These are phyloP conservation scores for Sarotherodon lohbergeri DNA, from an alignment of 2,113 vertebrate species.

Conservation along the genomic window DNA sequence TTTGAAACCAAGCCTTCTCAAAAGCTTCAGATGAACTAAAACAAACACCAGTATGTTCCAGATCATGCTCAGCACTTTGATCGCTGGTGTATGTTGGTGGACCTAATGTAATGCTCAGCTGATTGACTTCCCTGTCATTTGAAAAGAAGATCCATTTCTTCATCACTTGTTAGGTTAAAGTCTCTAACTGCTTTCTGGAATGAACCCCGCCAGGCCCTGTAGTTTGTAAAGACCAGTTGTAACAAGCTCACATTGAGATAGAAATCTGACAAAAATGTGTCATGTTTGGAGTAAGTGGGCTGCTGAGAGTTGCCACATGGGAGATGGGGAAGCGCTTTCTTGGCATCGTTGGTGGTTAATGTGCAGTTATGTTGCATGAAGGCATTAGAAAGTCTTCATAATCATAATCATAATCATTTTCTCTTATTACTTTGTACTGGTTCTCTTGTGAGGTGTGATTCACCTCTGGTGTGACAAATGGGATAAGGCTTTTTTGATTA, in stretches of 20 bases:
- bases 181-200: not conserved
- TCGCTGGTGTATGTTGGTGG: not conserved
- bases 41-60: not conserved
- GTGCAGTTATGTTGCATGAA: not conserved
- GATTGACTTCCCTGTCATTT: not conserved
- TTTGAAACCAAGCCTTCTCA: not conserved
- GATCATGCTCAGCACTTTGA: not conserved
- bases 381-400: not conserved
- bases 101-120: not conserved
- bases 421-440: not conserved
- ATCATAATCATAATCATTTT: not conserved
- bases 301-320: not conserved
- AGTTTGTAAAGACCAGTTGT: not conserved
- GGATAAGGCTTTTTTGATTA: not conserved
- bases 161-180: not conserved
- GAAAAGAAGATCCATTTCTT: not conserved
- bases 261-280: not conserved
- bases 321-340: not conserved
- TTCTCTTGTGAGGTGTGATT: not conserved
- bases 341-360: not conserved
- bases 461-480: not conserved
- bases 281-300: not conserved
- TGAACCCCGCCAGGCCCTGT: not conserved
- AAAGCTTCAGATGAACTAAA: not conserved
- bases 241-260: not conserved